Base-by-base conservation (phyloP, 2,113 vertebrate genomes). In the Plestiodon gilberti region DNA sequence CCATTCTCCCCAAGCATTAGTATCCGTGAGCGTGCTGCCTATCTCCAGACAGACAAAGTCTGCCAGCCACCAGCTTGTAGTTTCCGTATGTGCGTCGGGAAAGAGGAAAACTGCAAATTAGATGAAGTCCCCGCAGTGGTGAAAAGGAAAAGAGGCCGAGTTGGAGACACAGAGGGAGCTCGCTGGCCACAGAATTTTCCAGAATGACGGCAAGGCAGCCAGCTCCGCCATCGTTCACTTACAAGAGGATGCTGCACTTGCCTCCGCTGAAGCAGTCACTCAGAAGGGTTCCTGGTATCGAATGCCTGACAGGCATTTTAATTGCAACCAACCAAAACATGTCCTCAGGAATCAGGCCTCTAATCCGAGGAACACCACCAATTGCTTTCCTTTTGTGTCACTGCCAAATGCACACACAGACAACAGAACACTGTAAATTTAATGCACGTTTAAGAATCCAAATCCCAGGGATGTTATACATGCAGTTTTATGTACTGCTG, bases 281-380 rank as follows among this genome's bases (percentile, higher is more conserved):
- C 93, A 92, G 81, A 81, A 91, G 89, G 94, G 82, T 43, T 94
- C 92, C 94, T 95, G 94, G 84, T 93, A 94, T 91, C 95, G 90
- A 94, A 93, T 64, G 93, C 96, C 96, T 96, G 96, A 96, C 94
- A 94, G 91, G 95, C 95, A 97, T 97, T 96, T 97, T 96, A 97
- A 97, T 96, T 96, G 96, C 94, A 94, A 93, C 94, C 92, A 96
- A 89, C 93, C 91, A 81, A 96, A 65, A 91, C 85, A 94, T 86
- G 87, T 92, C 93, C 93, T 87, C 82, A 75, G 94, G 88, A 96
- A 92, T 40, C 8, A 0, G 91, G 93, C 92, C 93, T 95, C 90
- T 94, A 92, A 94, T 93, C 88, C 89, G 89, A 88, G 91, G 93
- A 95, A 95, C 94, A 90, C 93, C 94, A 94, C 92, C 94, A 87